These are phyloP conservation scores for Drosophila biarmipes DNA, from an alignment of 1,140 invertebrate species.

Conservation along the genomic window DNA sequence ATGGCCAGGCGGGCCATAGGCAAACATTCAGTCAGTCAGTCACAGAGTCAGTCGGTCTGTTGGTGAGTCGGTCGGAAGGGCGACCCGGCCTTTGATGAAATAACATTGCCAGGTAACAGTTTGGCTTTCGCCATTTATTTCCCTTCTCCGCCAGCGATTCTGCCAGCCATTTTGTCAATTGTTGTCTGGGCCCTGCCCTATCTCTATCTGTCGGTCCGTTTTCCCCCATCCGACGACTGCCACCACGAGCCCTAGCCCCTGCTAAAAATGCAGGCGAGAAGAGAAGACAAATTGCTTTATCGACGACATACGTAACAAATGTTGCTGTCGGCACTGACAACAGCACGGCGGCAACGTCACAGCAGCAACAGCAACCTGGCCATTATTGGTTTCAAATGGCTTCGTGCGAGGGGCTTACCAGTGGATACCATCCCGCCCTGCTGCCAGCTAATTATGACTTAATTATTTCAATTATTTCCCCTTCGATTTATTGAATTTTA, in stretches of 20 bases:
- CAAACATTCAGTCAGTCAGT: slow-evolving; percentile 14
- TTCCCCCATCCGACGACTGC: slow-evolving; percentile 5
- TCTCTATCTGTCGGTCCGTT: slow-evolving; percentile 24
- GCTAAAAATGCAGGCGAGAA: slow-evolving; percentile 73
- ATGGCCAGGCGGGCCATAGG: slow-evolving; percentile 10
- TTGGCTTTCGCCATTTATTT: slow-evolving; percentile 56
- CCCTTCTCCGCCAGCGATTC: slow-evolving; percentile 33
- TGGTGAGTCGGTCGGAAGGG: slow-evolving; percentile 15
- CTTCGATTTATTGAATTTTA: slow-evolving; percentile 65
- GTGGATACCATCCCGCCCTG: neutral
- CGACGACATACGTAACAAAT: slow-evolving; percentile 83
- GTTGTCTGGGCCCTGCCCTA: slow-evolving; percentile 63
- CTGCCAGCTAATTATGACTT: slow-evolving; percentile 77
- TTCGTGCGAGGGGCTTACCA: slow-evolving; percentile 46
- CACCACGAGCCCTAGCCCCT: slow-evolving; percentile 1
- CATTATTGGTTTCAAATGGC: slow-evolving; percentile 82
- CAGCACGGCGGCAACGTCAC: slow-evolving; percentile 42
- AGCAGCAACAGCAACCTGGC: slow-evolving; percentile 44
- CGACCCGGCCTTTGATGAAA: slow-evolving; percentile 73
- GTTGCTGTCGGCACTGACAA: slow-evolving; percentile 82
- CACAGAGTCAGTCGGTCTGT: slow-evolving; percentile 10
- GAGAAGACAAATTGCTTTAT: slow-evolving; percentile 83
- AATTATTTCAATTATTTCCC: slow-evolving; percentile 81
- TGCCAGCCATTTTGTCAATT: slow-evolving; percentile 69
- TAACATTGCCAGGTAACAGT: slow-evolving; percentile 81